phyloP scores from a whole-genome alignment of 2,113 vertebrate genomes.

The Amblyopsis rosae region DNA sequence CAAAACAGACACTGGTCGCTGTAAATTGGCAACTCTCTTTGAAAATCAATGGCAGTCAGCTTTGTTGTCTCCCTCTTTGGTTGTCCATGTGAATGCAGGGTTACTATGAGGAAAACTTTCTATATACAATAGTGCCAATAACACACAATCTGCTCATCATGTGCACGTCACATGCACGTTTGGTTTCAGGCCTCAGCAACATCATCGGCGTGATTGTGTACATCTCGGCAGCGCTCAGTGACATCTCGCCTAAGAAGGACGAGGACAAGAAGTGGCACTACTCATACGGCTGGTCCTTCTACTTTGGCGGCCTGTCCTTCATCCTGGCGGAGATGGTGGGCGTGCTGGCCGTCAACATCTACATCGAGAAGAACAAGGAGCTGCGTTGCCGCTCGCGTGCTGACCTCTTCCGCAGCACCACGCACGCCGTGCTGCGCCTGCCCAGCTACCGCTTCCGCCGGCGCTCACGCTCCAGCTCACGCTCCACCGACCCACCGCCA shows the following conservation, averaged over 20 bases:
- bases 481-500: conserved; percentile 83
- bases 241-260: conserved; percentile 88
- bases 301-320: conserved; percentile 93
- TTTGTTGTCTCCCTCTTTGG: too few relatives aligned
- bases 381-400: conserved; percentile 88
- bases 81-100: too few relatives aligned
- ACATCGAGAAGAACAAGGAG: conserved; percentile 92
- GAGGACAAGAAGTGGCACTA: conserved; percentile 94
- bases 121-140: background rate
- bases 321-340: conserved; percentile 94
- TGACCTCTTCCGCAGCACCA: conserved; percentile 83
- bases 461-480: conserved; percentile 85
- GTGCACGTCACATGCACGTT: background rate
- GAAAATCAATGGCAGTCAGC: too few relatives aligned
- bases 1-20: too few relatives aligned
- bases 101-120: too few relatives aligned
- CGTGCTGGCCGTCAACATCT: conserved; percentile 90
- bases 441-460: conserved; percentile 90
- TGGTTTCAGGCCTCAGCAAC: conserved; percentile 86
- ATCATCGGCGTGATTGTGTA: conserved; percentile 96
- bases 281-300: conserved; percentile 94
- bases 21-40: too few relatives aligned
- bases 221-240: conserved; percentile 91
- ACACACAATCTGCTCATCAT: background rate
- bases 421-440: conserved; percentile 85